phyloP scores from a whole-genome alignment of 2,888 invertebrate genomes.

The Notodonta ziczac region DNA sequence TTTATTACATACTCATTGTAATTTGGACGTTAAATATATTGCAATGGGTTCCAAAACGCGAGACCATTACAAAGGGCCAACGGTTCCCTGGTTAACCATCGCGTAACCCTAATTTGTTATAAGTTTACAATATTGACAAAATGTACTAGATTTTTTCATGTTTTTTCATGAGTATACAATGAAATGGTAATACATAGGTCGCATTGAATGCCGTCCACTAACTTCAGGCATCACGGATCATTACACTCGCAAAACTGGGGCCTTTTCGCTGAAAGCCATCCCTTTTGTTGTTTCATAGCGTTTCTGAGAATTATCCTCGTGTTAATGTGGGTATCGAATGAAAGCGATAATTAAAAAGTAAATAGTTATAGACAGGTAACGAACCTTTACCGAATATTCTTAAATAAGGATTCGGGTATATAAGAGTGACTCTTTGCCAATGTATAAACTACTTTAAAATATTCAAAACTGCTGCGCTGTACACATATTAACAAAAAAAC shows the following conservation, averaged over 20 bases:
- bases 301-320: neutral
- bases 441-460: no score
- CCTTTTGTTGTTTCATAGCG: conserved; percentile 1
- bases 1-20: no score
- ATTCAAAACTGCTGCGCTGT: no score
- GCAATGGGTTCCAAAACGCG: neutral
- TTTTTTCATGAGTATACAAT: no score
- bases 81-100: neutral
- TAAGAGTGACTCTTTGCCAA: no score
- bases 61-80: neutral
- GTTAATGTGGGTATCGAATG: neutral
- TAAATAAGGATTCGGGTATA: no score
- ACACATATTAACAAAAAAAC: no score
- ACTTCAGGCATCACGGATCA: neutral
- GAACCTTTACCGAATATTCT: no score
- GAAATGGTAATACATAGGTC: no score
- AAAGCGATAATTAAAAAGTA: neutral
- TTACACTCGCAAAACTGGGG: conserved; percentile 1
- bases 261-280: neutral
- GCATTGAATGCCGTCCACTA: neutral
- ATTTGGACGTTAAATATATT: neutral
- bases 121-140: neutral
- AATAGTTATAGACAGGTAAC: no score
- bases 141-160: neutral
- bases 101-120: neutral